These are phyloP conservation scores for Berghia stephanieae DNA, from an alignment of 1,140 invertebrate genomes.

Conservation along the genomic window DNA sequence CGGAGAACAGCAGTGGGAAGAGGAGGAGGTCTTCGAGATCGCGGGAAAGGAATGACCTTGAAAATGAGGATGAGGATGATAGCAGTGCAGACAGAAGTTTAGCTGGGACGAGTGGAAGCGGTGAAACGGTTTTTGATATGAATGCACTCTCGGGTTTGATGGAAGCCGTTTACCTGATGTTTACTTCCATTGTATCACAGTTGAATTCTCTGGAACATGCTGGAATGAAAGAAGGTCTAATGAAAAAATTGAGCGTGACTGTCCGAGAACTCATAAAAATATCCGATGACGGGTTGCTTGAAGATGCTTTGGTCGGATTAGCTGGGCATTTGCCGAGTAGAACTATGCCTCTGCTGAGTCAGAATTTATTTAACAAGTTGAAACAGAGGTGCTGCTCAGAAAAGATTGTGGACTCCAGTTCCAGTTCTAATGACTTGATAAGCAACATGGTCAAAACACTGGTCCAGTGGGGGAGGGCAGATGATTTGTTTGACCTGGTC, in stretches of 20 bases:
- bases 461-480: constrained; percentile 22
- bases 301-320: constrained; percentile 42
- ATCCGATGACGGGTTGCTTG: constrained; percentile 41
- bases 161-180: constrained; percentile 53
- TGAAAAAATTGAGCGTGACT: constrained; percentile 44
- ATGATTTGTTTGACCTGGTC: constrained; percentile 3
- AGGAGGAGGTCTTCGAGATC: background rate
- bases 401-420: background rate
- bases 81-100: constrained; percentile 9
- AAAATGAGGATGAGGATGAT: constrained; percentile 19
- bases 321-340: constrained; percentile 44
- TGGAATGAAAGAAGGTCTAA: constrained; percentile 39
- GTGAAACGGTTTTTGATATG: constrained; percentile 28
- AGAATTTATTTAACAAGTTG: constrained; percentile 24
- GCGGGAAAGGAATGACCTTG: constrained; percentile 8
- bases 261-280: constrained; percentile 48
- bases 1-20: background rate
- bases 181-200: constrained; percentile 39
- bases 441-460: constrained; percentile 15
- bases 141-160: constrained; percentile 49
- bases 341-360: constrained; percentile 43
- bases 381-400: background rate
- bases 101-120: background rate
- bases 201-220: constrained; percentile 41
- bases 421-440: too few relatives aligned